Evolutionary conservation across 2,888 invertebrate species (phyloP), one percentile per base, ranked within the genome.

Genomic region (Cosmia pyralina): DNA sequence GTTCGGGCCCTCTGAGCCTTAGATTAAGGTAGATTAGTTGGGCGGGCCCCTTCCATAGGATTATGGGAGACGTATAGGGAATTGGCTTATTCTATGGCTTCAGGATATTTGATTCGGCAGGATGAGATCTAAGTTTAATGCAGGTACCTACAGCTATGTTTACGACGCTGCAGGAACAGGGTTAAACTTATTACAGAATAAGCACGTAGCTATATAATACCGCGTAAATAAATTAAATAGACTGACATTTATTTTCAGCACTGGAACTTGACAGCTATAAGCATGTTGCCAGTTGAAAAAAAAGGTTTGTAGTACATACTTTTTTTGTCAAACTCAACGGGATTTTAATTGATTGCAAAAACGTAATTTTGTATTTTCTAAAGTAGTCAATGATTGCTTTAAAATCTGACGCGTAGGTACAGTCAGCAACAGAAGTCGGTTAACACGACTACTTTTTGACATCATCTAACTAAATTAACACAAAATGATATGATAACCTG

Each of bases 11-110:
- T 63, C 72, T 59, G 77, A 81, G 79, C 77, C 80, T 71, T 57
- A 77, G 87, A 86, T 87, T 87, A 87, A 77, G 70, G 75, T 66
- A 76, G 85, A 86, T 87, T 87, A 86, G 72, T 71, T 69, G 64
- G 75, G 55, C 66, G 66, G 59, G 74, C 72, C 81, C 57, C 75
- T 63, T 73, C 67, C 59, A 67, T 62, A 68, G 77, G 85, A 66
- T 84, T 86, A 84, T 10, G 19, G 70, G 52, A 74, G 82, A 80
- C 58, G 77, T 81, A 79, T 72, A 71, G 81, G 73, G 79, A 65
- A 84, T 79, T 83, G 77, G 76, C 71, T 79, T 77, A 74, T 34
- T 59, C 74, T 69, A 81, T 64, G 65, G 52, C 22, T 70, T 69
- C 57, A 44, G 69, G 70, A 70, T 72, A 72, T 79, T 79, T 79